These are phyloP conservation scores for Fulica atra DNA, from an alignment of 2,113 vertebrate genomes.

Conservation along the genomic window DNA sequence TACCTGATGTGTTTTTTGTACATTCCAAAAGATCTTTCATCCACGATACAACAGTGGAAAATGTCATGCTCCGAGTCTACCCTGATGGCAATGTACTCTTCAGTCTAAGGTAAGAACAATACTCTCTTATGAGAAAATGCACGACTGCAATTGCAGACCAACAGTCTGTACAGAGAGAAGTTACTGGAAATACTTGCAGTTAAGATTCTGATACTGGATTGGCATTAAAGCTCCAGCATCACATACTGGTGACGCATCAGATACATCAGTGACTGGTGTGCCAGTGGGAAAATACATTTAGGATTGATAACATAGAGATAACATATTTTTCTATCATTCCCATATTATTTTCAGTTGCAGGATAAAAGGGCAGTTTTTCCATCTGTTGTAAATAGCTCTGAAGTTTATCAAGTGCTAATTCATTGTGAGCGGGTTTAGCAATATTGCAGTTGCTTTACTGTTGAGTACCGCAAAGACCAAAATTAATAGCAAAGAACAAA, in stretches of 20 bases:
- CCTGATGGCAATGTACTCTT: constrained; percentile 91
- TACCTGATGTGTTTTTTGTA: constrained; percentile 92
- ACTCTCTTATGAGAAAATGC: background rate
- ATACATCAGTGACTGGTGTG: background rate
- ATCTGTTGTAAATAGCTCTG: background rate
- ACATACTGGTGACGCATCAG: background rate
- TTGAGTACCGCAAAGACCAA: background rate
- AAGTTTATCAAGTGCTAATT: background rate
- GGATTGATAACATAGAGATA: background rate
- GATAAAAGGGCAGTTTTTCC: background rate
- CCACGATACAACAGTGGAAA: constrained; percentile 91
- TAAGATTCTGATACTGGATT: background rate
- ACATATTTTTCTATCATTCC: background rate
- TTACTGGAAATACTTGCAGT: background rate
- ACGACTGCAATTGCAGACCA: background rate
- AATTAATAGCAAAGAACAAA: background rate
- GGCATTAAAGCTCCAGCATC: background rate
- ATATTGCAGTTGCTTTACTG: background rate
- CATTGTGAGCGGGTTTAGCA: background rate
- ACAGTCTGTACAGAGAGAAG: background rate
- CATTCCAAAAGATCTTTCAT: constrained; percentile 94
- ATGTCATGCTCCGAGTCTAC: constrained; percentile 88
- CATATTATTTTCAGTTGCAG: background rate
- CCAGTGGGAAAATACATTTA: background rate
- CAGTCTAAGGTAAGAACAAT: constrained; percentile 82